Conservation (phyloP, 2,888 invertebrate species). For the Synergus gifuensis region DNA sequence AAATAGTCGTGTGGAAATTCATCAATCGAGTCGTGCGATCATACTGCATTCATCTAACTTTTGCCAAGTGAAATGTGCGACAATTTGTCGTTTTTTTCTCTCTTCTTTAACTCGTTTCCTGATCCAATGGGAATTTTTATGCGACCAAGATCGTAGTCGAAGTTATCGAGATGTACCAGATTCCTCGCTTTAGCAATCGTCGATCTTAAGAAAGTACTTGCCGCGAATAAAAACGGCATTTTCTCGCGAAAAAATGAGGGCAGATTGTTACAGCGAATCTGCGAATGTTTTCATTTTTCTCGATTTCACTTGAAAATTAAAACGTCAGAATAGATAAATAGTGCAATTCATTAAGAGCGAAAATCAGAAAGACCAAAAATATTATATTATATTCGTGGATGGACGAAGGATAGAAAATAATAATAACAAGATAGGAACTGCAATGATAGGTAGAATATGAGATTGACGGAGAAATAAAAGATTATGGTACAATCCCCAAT, state of each 20-base stretch:
- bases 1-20: constrained; percentile 38
- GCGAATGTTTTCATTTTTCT: neutral
- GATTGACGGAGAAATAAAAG: no score
- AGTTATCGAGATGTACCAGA: constrained; percentile 41
- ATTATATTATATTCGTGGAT: no score
- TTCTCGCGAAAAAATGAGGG: constrained; percentile 20
- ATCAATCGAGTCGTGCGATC: constrained; percentile 28
- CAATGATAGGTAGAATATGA: no score
- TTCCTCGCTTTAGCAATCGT: constrained; percentile 24
- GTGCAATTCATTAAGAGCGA: no score
- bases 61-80: constrained; percentile 30
- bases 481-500: no score
- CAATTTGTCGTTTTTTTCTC: constrained; percentile 30
- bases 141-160: constrained; percentile 26
- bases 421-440: no score
- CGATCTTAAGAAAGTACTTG: constrained; percentile 16
- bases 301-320: constrained; percentile 16
- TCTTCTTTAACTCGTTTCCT: constrained; percentile 37
- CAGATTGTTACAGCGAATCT: constrained; percentile 26
- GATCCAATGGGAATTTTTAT: constrained; percentile 39
- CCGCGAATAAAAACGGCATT: constrained; percentile 15
- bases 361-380: no score
- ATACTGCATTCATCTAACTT: constrained; percentile 18
- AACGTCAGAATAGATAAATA: neutral
- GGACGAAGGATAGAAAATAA: no score